These are phyloP conservation scores for Perca flavescens DNA, from an alignment of 2,113 vertebrate genomes.

Conservation along the genomic window DNA sequence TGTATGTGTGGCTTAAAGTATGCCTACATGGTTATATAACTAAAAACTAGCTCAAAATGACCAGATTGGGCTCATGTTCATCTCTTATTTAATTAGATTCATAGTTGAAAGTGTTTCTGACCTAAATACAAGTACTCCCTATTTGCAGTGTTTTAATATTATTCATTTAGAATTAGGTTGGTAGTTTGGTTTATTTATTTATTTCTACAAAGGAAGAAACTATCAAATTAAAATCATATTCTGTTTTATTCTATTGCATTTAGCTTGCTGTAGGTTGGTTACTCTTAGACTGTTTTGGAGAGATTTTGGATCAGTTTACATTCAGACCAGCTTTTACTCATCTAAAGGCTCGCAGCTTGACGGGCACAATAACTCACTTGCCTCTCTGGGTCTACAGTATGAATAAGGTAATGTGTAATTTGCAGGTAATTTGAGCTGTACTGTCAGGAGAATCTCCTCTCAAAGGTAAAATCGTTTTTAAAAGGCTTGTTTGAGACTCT, in stretches of 20 bases:
- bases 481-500: conserved; percentile 37
- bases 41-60: conserved; percentile 43
- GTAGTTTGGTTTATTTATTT: conserved; percentile 21
- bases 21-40: conserved; percentile 51
- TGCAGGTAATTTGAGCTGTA: conserved; percentile 54
- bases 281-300: background rate
- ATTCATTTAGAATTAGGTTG: conserved; percentile 15
- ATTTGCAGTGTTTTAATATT: conserved; percentile 25
- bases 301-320: conserved; percentile 27
- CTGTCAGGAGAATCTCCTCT: conserved; percentile 43
- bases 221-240: background rate
- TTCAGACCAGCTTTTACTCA: conserved; percentile 44
- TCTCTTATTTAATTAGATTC: conserved; percentile 58
- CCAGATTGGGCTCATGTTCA: conserved; percentile 29
- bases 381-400: conserved; percentile 49
- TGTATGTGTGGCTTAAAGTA: conserved; percentile 13
- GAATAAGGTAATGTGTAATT: conserved; percentile 57
- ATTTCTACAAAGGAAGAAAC: background rate
- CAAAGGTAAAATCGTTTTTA: conserved; percentile 44
- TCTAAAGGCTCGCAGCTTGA: conserved; percentile 42
- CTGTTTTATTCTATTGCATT: background rate
- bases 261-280: background rate
- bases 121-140: conserved; percentile 47
- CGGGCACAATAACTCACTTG: conserved; percentile 48
- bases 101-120: conserved; percentile 56